A percentile compares a stretch with the other conserved stretches of the same genome.
Conservation (phyloP, 2,113 vertebrate genomes). For the Daphoenositta chrysoptera region DNA sequence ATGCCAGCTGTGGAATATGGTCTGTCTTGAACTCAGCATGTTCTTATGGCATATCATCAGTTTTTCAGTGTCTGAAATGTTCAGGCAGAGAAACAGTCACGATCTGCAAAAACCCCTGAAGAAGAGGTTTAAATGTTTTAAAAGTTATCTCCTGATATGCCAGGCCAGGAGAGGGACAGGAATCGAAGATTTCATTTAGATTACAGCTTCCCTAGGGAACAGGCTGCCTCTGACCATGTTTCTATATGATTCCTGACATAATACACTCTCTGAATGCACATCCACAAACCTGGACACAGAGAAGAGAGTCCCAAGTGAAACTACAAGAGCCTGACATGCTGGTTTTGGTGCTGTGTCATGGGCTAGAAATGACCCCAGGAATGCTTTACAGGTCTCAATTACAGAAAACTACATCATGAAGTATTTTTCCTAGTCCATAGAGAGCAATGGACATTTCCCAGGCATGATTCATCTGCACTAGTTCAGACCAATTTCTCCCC, state of each 20-base stretch:
- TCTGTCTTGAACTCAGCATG: not conserved
- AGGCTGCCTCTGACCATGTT: not conserved
- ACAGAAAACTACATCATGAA: not conserved
- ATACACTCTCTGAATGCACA: not conserved
- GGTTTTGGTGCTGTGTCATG: not conserved
- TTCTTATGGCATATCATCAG: not conserved
- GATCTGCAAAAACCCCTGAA: not conserved
- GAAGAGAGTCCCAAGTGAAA: not conserved
- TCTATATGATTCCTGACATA: not conserved
- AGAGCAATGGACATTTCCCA: constrained; percentile 16
- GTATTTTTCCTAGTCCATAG: not conserved
- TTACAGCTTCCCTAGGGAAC: not conserved
- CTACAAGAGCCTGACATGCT: not conserved
- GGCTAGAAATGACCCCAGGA: not conserved
- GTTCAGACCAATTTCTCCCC: constrained; percentile 14
- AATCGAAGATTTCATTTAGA: constrained; percentile 22
- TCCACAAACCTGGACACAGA: not conserved
- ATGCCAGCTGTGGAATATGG: not conserved
- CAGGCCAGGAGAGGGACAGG: not conserved
- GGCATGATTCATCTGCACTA: not conserved
- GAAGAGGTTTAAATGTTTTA: not conserved
- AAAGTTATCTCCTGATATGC: not conserved
- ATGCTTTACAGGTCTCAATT: not conserved
- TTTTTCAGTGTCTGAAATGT: not conserved
- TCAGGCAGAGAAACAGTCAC: not conserved